These are phyloP conservation scores for Conchocele bisecta DNA, from an alignment of 2,888 invertebrate species.

Conservation along the genomic window DNA sequence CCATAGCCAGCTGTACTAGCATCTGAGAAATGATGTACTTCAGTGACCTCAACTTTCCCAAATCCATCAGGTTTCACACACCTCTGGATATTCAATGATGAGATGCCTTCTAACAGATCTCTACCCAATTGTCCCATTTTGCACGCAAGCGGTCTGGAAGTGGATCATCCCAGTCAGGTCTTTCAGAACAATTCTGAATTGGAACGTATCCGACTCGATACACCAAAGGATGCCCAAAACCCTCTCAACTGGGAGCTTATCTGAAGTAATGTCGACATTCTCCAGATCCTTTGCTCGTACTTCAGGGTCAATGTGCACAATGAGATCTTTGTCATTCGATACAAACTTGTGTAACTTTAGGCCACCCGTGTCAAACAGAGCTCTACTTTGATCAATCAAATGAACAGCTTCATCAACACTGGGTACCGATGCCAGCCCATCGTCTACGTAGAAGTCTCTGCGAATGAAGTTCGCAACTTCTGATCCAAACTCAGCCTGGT, in stretches of 20 bases:
- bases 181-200: too few relatives aligned
- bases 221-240: too few relatives aligned
- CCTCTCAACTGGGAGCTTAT: too few relatives aligned
- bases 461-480: constrained; percentile 42
- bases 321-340: constrained; percentile 56
- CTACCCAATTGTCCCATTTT: too few relatives aligned
- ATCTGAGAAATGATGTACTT: constrained; percentile 61
- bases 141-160: too few relatives aligned
- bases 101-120: too few relatives aligned
- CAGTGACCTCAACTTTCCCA: constrained; percentile 13
- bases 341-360: constrained; percentile 57
- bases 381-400: constrained; percentile 25
- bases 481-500: constrained; percentile 19
- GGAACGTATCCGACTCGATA: too few relatives aligned
- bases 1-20: constrained; percentile 46
- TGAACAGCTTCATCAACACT: constrained; percentile 36
- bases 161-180: too few relatives aligned
- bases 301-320: constrained; percentile 23
- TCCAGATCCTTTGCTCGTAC: constrained; percentile 39
- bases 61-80: constrained; percentile 47
- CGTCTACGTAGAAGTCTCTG: constrained; percentile 59
- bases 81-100: constrained; percentile 14
- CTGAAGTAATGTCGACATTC: constrained; percentile 11
- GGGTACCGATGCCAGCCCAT: constrained; percentile 48
- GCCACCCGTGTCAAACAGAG: constrained; percentile 46